Conservation (phyloP, 1,140 invertebrate species). For the Episyrphus balteatus region DNA sequence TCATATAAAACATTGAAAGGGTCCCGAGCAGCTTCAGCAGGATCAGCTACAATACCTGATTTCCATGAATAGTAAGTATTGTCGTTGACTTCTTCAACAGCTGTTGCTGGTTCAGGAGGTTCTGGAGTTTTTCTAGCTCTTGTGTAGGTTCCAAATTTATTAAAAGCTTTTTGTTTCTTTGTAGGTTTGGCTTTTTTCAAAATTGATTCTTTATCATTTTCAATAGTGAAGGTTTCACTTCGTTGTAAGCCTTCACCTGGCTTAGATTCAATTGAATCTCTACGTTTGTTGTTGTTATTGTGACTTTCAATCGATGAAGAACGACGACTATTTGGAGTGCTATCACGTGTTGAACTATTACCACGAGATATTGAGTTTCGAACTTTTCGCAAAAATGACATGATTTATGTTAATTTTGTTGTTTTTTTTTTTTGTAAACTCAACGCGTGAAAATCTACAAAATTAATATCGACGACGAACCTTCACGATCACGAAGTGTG, state of each 20-base stretch:
- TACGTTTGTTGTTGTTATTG: constrained; percentile 1
- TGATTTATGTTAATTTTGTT: constrained; percentile 3
- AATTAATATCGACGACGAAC: too few species aligned
- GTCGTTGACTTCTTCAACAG: constrained; percentile 6
- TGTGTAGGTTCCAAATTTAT: constrained; percentile 32
- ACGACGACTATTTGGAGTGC: constrained; percentile 17
- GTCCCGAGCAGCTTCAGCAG: constrained; percentile 15
- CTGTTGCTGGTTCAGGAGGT: constrained; percentile 23
- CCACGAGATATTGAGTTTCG: constrained; percentile 26
- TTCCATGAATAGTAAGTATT: constrained; percentile 35
- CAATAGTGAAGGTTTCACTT: constrained; percentile 29
- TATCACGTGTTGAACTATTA: constrained; percentile 29
- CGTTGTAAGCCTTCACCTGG: constrained; percentile 20
- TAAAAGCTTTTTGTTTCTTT: constrained; percentile 31
- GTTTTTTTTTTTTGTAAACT: background rate
- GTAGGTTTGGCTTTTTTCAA: constrained; percentile 16
- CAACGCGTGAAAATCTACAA: background rate
- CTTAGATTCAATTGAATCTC: constrained; percentile 21
- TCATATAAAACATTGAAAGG: constrained; percentile 34
- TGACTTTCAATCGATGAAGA: constrained; percentile 21
- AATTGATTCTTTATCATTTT: constrained; percentile 15
- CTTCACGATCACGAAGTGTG: too few species aligned
- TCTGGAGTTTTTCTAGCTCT: constrained; percentile 30
- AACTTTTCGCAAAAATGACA: constrained; percentile 35
- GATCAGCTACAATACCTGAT: constrained; percentile 10